These are phyloP conservation scores for Sycobia sp. DNA, from an alignment of 1,140 invertebrate genomes.

Conservation along the genomic window DNA sequence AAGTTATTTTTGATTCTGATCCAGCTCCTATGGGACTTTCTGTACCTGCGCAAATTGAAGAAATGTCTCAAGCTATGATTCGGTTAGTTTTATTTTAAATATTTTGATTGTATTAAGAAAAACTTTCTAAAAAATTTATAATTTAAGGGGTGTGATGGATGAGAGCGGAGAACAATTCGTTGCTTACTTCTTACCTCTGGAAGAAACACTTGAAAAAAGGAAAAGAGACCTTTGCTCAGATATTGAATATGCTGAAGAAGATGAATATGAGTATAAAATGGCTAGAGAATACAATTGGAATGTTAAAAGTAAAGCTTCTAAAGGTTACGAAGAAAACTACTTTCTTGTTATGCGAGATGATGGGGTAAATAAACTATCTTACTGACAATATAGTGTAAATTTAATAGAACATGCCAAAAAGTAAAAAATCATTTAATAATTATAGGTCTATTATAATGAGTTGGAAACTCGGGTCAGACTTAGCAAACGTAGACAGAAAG, in stretches of 20 bases:
- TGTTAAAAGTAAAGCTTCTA: conserved; percentile 96
- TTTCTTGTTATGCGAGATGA: conserved; percentile 93
- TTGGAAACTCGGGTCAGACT: conserved; percentile 93
- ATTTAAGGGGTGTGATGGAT: conserved; percentile 90
- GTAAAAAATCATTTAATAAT: conserved; percentile 12
- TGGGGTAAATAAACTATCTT: conserved; percentile 61
- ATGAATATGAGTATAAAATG: conserved; percentile 95
- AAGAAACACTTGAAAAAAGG: conserved; percentile 88
- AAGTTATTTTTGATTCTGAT: conserved; percentile 98
- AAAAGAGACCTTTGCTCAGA: conserved; percentile 77
- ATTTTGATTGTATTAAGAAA: conserved; percentile 23
- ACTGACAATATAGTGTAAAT: conserved; percentile 10
- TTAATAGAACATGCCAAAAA: neutral
- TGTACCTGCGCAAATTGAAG: conserved; percentile 86
- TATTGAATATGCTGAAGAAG: conserved; percentile 88
- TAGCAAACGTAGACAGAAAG: conserved; percentile 85
- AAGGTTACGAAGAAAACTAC: conserved; percentile 98
- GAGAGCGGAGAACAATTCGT: conserved; percentile 99
- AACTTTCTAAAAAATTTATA: conserved; percentile 38
- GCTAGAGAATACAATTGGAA: conserved; percentile 97
- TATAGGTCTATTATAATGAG: conserved; percentile 90
- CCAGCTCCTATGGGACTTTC: conserved; percentile 83
- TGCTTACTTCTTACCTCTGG: conserved; percentile 95
- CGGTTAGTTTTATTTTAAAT: conserved; percentile 62
- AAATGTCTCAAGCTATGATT: conserved; percentile 99